Percentiles rank a stretch among this genome's conserved stretches.
These are phyloP conservation scores for Falco rusticolus DNA, from an alignment of 2,797 vertebrate genomes.

Conservation along the genomic window DNA sequence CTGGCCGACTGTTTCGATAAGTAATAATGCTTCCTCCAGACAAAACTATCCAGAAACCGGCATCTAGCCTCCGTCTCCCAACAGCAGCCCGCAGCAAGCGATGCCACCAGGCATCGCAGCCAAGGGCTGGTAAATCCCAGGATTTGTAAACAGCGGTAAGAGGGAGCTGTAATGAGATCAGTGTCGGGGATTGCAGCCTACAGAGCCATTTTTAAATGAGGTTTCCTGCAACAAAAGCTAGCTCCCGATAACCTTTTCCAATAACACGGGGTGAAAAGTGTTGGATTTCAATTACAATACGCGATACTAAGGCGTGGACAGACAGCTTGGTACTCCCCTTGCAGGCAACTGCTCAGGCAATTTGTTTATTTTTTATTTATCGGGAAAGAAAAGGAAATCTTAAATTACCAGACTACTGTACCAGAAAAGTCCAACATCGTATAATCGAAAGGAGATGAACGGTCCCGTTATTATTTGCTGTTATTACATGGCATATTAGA, in stretches of 20 bases:
- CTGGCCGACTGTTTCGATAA: neutral
- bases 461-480: fast-evolving
- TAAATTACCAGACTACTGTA: neutral
- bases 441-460: neutral
- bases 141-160: conserved; percentile 3
- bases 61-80: neutral
- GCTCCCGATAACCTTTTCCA: neutral
- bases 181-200: conserved; percentile 43
- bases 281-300: conserved; percentile 11
- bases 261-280: neutral
- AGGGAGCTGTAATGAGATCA: conserved; percentile 42
- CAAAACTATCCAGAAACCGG: neutral
- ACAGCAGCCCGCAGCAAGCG: neutral
- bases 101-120: neutral
- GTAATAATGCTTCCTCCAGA: neutral
- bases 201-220: conserved; percentile 52
- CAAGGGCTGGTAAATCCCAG: neutral
- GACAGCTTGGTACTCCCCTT: neutral
- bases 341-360: neutral
- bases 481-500: neutral
- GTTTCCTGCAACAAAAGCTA: conserved; percentile 49
- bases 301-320: neutral
- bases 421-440: neutral
- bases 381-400: neutral
- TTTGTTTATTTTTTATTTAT: neutral